Conservation (phyloP, 2,113 vertebrate species). For the Aspidoscelis tigris region DNA sequence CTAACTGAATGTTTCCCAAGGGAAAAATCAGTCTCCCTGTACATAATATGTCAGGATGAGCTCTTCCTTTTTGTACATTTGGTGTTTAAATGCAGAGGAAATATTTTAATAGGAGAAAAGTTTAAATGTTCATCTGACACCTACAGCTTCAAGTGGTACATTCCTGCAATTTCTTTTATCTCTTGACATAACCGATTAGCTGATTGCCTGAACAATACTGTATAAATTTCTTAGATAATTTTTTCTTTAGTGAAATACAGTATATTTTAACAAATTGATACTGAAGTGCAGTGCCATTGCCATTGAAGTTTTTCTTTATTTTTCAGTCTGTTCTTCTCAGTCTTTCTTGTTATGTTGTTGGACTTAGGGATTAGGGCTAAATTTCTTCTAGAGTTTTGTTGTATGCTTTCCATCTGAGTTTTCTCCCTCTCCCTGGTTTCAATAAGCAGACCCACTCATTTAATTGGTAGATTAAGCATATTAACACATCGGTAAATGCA, state of each 20-base stretch:
- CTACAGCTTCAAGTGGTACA: background rate
- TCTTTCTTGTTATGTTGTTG: constrained; percentile 64
- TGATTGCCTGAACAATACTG: background rate
- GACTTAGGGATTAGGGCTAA: constrained; percentile 64
- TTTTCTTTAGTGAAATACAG: background rate
- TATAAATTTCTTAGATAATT: background rate
- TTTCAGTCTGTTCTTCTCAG: constrained; percentile 53
- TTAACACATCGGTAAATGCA: constrained; percentile 68
- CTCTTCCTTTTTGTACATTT: background rate
- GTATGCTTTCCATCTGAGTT: constrained; percentile 35
- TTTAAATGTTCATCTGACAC: background rate
- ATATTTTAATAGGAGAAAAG: background rate
- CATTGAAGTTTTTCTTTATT: constrained; percentile 63
- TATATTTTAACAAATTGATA: background rate
- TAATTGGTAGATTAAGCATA: constrained; percentile 71
- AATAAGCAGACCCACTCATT: constrained; percentile 67
- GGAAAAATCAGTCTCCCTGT: background rate
- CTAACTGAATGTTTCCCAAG: background rate
- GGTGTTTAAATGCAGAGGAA: background rate
- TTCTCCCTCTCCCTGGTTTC: constrained; percentile 62
- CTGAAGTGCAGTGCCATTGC: background rate
- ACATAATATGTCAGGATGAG: background rate
- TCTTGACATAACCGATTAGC: background rate
- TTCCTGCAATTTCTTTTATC: background rate
- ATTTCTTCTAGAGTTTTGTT: constrained; percentile 62